Evolutionary conservation across 1,140 invertebrate species (phyloP).

Genomic region (Leptoteleia sp.): DNA sequence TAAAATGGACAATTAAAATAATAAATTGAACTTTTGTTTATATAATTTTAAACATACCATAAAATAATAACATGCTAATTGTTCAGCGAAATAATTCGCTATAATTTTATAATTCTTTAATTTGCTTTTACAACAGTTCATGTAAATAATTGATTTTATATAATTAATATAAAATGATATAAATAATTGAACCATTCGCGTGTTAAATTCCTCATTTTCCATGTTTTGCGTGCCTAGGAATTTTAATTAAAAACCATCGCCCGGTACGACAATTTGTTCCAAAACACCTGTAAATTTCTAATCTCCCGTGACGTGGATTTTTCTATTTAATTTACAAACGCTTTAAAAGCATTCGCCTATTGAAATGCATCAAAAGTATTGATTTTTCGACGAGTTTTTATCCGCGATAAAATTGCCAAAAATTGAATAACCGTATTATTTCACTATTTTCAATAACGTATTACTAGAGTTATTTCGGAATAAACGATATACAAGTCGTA

Average conservation of each 20-base stretch:
- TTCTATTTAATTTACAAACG: constrained; percentile 27
- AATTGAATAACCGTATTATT: constrained; percentile 37
- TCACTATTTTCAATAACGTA: constrained; percentile 1
- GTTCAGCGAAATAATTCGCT: too few relatives aligned
- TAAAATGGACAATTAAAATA: too few relatives aligned
- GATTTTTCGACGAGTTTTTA: constrained; percentile 39
- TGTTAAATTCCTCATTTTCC: too few relatives aligned
- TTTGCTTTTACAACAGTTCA: too few relatives aligned
- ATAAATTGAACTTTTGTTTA: background rate
- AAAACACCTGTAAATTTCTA: constrained; percentile 20
- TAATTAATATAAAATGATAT: too few relatives aligned
- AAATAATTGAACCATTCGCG: too few relatives aligned
- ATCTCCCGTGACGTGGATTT: background rate
- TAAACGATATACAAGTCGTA: constrained; percentile 3
- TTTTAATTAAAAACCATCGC: too few relatives aligned
- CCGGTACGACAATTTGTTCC: background rate
- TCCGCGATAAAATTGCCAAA: constrained; percentile 24
- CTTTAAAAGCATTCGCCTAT: constrained; percentile 36
- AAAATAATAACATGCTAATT: too few relatives aligned
- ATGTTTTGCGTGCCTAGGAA: too few relatives aligned
- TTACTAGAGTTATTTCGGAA: constrained; percentile 23
- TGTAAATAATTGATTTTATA: too few relatives aligned
- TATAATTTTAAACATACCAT: too few relatives aligned
- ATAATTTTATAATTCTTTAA: too few relatives aligned
- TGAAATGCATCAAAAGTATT: constrained; percentile 46